Evolutionary conservation across 1,140 invertebrate genomes (phyloP), one percentile per base, ranked within the genome.

Genomic region (Lordiphosa collinella): DNA sequence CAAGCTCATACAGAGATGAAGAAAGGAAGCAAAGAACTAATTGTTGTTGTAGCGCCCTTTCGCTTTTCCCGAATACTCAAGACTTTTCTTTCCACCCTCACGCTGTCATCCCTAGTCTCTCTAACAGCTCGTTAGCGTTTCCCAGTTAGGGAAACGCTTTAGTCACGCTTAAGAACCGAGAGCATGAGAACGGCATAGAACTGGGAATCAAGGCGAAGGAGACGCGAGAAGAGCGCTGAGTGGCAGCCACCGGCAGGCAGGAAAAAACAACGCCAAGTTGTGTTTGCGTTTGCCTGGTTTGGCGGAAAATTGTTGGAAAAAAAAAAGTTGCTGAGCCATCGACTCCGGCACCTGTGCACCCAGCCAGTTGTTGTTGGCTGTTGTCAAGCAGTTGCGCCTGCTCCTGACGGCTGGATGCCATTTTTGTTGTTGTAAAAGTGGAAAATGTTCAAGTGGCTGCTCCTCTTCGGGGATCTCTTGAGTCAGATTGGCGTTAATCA

Each of bases 301-400:
- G 25, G 11, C 18, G 34, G 32, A 51, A 59, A 59, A 56, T 29
- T 6, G 9, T 25, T 18, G 7, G 35, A 16, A 18, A 11, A 37
- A 22, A 18, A 67, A 73, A 73, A 82, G 43, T 60, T 82, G 76
- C 76, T 82, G 76, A 80, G 76, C 66, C 76, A 80, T 71, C 37
- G 59, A 36, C 13, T 16, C n/a, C 32, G 41, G 49, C 66, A 75
- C 76, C 71, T 80, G 73, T 78, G 51, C 37, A 18, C 29, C 29
- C 36, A 22, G 38, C 38, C n/a, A n/a, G n/a, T 29, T 12, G 22
- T 11, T 14, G 14, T 37, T 14, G 12, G 36, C 36, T 8, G 11
- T 12, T 18, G 43, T 35, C 46, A 25, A 48, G 32, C 41, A 56
- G 53, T 57, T 34, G 37, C 40, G 55, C 34, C 47, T 29, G 41